phyloP scores from a whole-genome alignment of 2,888 invertebrate species.

The Tachina fera region DNA sequence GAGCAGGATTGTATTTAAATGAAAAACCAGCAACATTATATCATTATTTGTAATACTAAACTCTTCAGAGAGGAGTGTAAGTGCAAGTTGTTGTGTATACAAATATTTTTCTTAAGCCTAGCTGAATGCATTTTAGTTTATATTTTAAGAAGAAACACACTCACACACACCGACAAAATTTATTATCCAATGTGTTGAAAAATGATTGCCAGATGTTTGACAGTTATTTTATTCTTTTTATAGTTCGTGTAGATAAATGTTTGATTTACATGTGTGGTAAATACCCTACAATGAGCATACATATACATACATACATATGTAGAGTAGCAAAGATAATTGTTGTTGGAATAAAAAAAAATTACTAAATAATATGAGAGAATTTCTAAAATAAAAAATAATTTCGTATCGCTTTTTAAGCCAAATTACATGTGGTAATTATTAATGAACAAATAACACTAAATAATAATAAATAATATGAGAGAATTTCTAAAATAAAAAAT shows the following conservation, averaged over 20 bases:
- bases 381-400: too few species aligned
- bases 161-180: background rate
- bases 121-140: background rate
- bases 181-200: slow-evolving; percentile 54
- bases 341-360: background rate
- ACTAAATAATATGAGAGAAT: too few species aligned
- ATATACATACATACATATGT: too few species aligned
- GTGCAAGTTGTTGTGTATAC: slow-evolving; percentile 1
- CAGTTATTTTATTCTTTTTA: background rate
- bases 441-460: too few species aligned
- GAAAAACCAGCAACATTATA: background rate
- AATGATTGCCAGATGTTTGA: slow-evolving; percentile 60
- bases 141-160: background rate
- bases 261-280: background rate
- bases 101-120: slow-evolving; percentile 33
- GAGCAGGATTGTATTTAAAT: slow-evolving; percentile 3
- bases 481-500: too few species aligned
- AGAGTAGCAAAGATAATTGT: background rate
- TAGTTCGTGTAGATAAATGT: background rate
- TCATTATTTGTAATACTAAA: slow-evolving; percentile 24
- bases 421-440: too few species aligned
- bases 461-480: too few species aligned
- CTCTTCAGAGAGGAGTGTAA: background rate
- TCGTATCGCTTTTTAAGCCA: too few species aligned
- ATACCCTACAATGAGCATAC: slow-evolving; percentile 15